Evolutionary conservation across 2,797 vertebrate genomes (phyloP).

Genomic region (Sternotherus odoratus): DNA sequence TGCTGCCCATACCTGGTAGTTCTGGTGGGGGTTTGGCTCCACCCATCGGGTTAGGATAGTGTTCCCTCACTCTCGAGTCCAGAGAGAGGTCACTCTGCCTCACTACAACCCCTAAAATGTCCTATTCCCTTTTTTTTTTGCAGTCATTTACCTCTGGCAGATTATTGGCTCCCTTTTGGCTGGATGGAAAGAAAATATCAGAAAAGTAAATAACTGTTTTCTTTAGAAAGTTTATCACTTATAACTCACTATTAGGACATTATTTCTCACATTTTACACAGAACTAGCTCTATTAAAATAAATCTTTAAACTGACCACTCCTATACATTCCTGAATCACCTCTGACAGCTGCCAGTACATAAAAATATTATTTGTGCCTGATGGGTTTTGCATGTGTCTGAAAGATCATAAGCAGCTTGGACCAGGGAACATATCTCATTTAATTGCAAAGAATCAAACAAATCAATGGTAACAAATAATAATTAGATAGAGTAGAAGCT

Average conservation of each 20-base stretch:
- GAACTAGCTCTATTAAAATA: background rate
- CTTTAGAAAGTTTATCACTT: background rate
- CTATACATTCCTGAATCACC: background rate
- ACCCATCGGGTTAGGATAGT: background rate
- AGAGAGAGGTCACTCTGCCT: background rate
- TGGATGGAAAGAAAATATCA: background rate
- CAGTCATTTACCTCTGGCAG: no score
- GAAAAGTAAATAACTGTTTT: background rate
- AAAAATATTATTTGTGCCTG: background rate
- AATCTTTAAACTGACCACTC: background rate
- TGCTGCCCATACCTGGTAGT: background rate
- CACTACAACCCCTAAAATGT: background rate
- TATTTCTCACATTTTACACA: background rate
- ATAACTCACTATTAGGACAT: background rate
- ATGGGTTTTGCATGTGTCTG: background rate
- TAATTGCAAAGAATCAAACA: background rate
- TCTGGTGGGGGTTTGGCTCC: background rate
- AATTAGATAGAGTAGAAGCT: background rate
- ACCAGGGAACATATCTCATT: background rate
- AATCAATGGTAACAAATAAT: background rate
- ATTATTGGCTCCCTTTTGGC: background rate
- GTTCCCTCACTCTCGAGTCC: background rate
- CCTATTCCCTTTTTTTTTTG: background rate
- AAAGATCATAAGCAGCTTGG: background rate
- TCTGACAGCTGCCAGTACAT: background rate